These are phyloP conservation scores for Alligator sinensis DNA, from an alignment of 2,113 vertebrate species.

Conservation along the genomic window DNA sequence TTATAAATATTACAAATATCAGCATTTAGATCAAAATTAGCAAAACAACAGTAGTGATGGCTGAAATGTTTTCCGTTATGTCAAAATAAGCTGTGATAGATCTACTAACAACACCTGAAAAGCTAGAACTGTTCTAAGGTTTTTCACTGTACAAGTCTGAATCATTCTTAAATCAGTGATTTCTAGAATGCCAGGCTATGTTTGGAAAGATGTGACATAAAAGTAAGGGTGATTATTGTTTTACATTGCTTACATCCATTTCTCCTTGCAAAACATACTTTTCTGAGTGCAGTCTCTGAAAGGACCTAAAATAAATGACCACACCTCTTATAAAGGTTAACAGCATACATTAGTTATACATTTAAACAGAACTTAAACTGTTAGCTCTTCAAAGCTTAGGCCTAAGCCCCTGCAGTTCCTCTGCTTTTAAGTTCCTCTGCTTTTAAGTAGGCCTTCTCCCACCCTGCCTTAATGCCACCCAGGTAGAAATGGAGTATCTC, in stretches of 20 bases:
- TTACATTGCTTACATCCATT: background rate
- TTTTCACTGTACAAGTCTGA: conserved; percentile 9
- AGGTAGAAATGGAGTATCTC: background rate
- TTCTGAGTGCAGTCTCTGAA: background rate
- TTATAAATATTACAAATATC: conserved; percentile 60
- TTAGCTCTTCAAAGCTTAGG: background rate
- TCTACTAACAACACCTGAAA: conserved; percentile 38
- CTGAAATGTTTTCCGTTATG: conserved; percentile 52
- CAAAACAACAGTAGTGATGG: conserved; percentile 35
- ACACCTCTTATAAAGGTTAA: background rate
- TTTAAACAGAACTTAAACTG: background rate
- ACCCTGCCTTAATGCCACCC: background rate
- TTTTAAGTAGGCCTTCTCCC: background rate
- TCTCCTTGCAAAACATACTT: background rate
- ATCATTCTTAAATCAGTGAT: background rate
- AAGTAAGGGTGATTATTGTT: background rate
- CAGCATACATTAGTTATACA: background rate
- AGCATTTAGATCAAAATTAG: conserved; percentile 59
- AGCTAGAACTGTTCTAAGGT: background rate
- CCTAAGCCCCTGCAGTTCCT: background rate
- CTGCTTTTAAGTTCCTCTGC: background rate
- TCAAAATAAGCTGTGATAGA: conserved; percentile 33
- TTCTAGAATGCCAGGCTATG: background rate
- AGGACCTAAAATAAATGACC: background rate
- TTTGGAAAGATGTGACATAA: background rate